These are phyloP conservation scores for Panonychus citri DNA, from an alignment of 1,140 invertebrate species.

Conservation along the genomic window DNA sequence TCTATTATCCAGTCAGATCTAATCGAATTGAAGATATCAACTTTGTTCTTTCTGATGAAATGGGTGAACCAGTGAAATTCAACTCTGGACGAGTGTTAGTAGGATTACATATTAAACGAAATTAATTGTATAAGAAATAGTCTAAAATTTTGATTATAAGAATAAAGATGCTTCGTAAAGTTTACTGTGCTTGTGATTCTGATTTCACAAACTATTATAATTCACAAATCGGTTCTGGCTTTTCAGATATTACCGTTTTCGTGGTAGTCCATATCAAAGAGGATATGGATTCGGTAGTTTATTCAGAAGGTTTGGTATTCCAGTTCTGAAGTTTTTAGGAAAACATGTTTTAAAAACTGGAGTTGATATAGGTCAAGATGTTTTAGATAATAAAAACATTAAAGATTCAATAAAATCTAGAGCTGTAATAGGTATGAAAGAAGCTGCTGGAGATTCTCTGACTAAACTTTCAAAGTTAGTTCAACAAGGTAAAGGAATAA, in stretches of 20 bases:
- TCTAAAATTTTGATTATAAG: not conserved
- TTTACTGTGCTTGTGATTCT: too few species aligned
- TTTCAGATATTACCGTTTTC: not conserved
- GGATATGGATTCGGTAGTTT: not conserved
- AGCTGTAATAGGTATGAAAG: not conserved
- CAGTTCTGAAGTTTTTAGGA: not conserved
- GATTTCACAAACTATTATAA: not conserved
- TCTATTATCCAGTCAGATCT: not conserved
- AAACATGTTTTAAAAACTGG: not conserved
- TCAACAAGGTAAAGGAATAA: not conserved
- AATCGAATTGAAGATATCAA: not conserved
- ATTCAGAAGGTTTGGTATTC: not conserved
- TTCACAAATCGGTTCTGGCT: not conserved
- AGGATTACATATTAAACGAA: not conserved
- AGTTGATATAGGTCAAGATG: not conserved
- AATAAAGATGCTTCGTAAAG: not conserved
- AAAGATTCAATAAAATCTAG: constrained; percentile 1
- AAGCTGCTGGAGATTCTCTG: not conserved
- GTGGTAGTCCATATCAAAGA: not conserved
- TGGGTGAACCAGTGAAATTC: not conserved
- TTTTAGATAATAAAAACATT: not conserved
- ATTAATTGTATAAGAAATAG: not conserved
- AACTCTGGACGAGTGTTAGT: not conserved
- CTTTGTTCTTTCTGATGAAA: not conserved
- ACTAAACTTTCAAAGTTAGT: not conserved